These are phyloP conservation scores for Cecidostiba fungosa DNA, from an alignment of 2,888 invertebrate genomes.

Conservation along the genomic window DNA sequence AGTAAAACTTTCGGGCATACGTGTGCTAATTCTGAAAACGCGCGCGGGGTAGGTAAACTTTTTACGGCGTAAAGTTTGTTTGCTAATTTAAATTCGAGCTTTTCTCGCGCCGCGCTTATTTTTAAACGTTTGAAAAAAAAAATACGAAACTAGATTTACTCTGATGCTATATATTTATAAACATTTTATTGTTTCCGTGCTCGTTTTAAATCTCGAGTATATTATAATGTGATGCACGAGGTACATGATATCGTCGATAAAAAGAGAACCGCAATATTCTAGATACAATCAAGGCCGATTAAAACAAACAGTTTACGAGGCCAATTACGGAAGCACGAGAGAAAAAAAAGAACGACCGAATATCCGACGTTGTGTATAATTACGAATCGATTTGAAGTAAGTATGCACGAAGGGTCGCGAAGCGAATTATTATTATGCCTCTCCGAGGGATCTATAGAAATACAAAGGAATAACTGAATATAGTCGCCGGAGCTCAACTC, in stretches of 20 bases:
- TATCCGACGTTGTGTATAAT: slow-evolving; percentile 25
- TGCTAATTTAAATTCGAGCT: not conserved
- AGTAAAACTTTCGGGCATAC: not conserved
- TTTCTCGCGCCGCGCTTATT: not conserved
- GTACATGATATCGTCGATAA: not conserved
- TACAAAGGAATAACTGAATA: slow-evolving; percentile 51
- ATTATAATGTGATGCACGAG: too few species aligned
- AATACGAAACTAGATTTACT: too few species aligned
- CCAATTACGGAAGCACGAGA: not conserved
- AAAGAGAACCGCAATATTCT: not conserved
- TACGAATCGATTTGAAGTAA: slow-evolving; percentile 54
- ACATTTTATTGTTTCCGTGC: too few species aligned
- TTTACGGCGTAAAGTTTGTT: not conserved
- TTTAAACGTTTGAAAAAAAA: too few species aligned
- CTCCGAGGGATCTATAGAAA: slow-evolving; percentile 33
- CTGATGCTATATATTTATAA: too few species aligned
- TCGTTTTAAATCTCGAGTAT: too few species aligned
- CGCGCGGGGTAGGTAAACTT: not conserved
- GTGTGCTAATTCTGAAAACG: not conserved
- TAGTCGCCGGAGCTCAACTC: slow-evolving; percentile 39
- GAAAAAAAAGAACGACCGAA: slow-evolving; percentile 16
- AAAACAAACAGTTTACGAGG: not conserved
- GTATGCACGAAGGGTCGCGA: slow-evolving; percentile 31
- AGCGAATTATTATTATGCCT: slow-evolving; percentile 35
- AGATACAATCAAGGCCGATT: not conserved